These are phyloP conservation scores for Melanotaenia maccullochi DNA, from an alignment of 2,797 vertebrate genomes.

Conservation along the genomic window DNA sequence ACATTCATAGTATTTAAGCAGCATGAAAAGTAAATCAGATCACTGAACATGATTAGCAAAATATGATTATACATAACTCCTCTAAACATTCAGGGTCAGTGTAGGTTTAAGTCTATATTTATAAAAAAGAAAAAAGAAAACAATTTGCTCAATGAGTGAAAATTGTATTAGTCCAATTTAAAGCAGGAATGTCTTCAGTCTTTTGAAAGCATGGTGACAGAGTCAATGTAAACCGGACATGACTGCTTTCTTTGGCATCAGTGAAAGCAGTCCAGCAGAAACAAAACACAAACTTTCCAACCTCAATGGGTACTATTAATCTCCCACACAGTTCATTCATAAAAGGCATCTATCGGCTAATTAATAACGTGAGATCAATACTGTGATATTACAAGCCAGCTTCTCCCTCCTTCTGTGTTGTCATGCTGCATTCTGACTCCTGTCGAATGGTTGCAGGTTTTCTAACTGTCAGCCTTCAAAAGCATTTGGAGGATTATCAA, in stretches of 20 bases:
- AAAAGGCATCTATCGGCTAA: constrained; percentile 21
- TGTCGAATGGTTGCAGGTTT: constrained; percentile 35
- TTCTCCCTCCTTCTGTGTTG: constrained; percentile 11
- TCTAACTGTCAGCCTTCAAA: constrained; percentile 28
- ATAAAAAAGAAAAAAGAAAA: neutral
- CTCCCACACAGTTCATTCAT: constrained; percentile 44
- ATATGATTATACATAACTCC: neutral
- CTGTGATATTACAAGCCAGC: constrained; percentile 14
- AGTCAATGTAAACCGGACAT: constrained; percentile 64
- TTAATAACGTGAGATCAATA: constrained; percentile 15
- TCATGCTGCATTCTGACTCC: constrained; percentile 20
- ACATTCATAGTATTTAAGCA: neutral
- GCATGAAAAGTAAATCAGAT: neutral
- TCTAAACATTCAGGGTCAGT: neutral
- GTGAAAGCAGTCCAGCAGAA: constrained; percentile 34
- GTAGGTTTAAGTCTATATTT: neutral
- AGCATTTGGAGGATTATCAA: constrained; percentile 52
- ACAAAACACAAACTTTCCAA: constrained; percentile 38
- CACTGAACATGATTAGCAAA: constrained; percentile 11
- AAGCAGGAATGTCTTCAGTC: constrained; percentile 23
- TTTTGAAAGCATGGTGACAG: constrained; percentile 34
- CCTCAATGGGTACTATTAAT: neutral
- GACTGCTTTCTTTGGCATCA: constrained; percentile 55
- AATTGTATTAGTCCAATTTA: constrained; percentile 34
- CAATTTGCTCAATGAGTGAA: constrained; percentile 15